A percentile compares a stretch with the other conserved stretches of the same genome.
phyloP scores from a whole-genome alignment of 1,140 invertebrate genomes.

The Drosophila ananassae region DNA sequence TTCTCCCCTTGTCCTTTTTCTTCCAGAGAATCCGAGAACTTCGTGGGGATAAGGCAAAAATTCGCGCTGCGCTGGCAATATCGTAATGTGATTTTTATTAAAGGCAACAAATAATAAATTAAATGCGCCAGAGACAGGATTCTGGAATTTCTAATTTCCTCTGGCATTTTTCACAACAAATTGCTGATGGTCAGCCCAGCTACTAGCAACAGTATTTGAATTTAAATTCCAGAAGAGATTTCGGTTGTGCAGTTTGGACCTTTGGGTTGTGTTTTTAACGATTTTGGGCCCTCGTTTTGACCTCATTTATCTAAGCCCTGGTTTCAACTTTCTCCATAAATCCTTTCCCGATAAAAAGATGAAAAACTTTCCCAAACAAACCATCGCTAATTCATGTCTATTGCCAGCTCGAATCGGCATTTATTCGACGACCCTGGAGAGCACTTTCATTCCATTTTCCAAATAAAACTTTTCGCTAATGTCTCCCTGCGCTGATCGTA shows the following conservation, averaged over 20 bases:
- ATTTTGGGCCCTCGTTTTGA: not conserved
- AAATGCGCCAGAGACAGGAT: conserved; percentile 10
- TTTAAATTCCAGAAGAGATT: conserved; percentile 10
- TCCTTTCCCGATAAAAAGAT: conserved; percentile 19
- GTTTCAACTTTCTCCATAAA: conserved; percentile 24
- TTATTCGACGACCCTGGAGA: conserved; percentile 30
- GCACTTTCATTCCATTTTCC: conserved; percentile 47
- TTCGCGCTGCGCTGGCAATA: conserved; percentile 38
- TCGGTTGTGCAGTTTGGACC: not conserved
- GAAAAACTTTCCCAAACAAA: not conserved
- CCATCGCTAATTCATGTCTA: conserved; percentile 15
- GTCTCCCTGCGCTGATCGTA: conserved; percentile 54
- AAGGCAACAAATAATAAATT: conserved; percentile 43
- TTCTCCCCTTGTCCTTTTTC: not conserved
- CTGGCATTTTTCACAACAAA: not conserved
- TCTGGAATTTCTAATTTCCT: conserved; percentile 32
- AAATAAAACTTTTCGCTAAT: conserved; percentile 41
- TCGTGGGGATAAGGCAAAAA: conserved; percentile 19
- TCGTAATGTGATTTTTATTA: conserved; percentile 54
- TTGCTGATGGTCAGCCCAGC: not conserved
- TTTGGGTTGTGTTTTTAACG: not conserved
- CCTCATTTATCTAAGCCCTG: not conserved
- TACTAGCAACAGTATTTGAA: not conserved
- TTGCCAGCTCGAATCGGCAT: conserved; percentile 30
- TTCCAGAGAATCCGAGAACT: conserved; percentile 1